Base-by-base conservation (phyloP, 2,797 vertebrate genomes). In the Gambusia yucatana region DNA sequence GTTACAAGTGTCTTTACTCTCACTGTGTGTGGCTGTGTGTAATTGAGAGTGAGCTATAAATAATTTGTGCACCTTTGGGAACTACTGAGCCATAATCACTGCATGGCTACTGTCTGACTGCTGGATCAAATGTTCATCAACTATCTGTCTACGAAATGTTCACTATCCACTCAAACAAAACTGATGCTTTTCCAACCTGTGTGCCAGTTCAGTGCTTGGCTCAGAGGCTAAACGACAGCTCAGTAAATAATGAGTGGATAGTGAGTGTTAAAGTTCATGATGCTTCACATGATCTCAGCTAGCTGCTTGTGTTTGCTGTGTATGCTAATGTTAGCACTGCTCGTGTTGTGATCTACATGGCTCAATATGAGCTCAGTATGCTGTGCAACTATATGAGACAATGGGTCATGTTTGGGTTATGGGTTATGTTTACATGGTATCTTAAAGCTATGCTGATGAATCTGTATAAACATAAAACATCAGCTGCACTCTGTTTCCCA, bases 61-160 rank as follows among this genome's bases (percentile, higher is more conserved):
- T 77, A 78, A 75, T 75, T 33, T 57, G 63, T 57, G 63, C 39
- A 52, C 77, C 44, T 82, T 80, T 81, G 81, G 71, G 73, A 77
- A 57, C 75, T 44, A 47, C 25, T 28, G 13, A 70, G 41, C 43
- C 22, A 70, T 43, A 41, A 43, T 70, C 43, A 70, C 67, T 14
- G 41, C 11, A 44, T n/a, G 41, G 41, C 41, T n/a, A 39, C 63
- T 7, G 57, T 41, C 36, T 41, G 33, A 39, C 63, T 25, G 65
- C 20, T 41, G 25, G 25, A 70, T 44, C 67, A 14, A 9, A 70
- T 44, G 16, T 44, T 28, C 39, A 44, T 3, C 10, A 36, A 69
- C 22, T n/a, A 22, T 65, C 39, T 65, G 6, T 22, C 41, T 25
- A 25, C 22, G 1, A n/a, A 57, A 57, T n/a, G 25, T 28, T 57